Evolutionary conservation across 2,797 vertebrate genomes (phyloP).

Genomic region (Pangasius sanitwongsei): DNA sequence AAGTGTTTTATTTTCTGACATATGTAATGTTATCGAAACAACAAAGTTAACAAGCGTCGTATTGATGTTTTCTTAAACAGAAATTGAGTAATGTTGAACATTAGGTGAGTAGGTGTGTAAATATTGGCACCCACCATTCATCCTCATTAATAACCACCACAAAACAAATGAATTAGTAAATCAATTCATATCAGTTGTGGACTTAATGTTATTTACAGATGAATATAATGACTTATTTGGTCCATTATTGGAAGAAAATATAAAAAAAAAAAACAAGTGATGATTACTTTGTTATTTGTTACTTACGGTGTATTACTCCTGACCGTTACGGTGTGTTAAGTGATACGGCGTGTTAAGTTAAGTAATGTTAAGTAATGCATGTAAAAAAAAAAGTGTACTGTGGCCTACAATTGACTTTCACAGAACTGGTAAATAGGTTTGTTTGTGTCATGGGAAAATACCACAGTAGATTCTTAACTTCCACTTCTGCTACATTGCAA

Average conservation of each 20-base stretch:
- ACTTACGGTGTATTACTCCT: too few relatives aligned
- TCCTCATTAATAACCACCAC: neutral
- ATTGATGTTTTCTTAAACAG: too few relatives aligned
- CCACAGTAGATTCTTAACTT: neutral
- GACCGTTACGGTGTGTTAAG: neutral
- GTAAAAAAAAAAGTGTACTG: too few relatives aligned
- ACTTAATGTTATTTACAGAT: too few relatives aligned
- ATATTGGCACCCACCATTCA: neutral
- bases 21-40: neutral
- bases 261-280: too few relatives aligned
- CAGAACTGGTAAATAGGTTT: neutral
- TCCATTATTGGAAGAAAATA: too few relatives aligned
- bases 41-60: neutral
- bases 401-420: too few relatives aligned
- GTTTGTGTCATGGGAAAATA: neutral
- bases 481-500: neutral
- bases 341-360: neutral
- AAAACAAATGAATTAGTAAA: neutral
- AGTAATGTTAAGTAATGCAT: neutral
- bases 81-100: neutral
- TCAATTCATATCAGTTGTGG: too few relatives aligned
- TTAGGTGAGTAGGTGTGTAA: neutral
- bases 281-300: too few relatives aligned
- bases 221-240: too few relatives aligned
- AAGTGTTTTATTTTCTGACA: too few relatives aligned